Base-by-base conservation (phyloP, 2,888 invertebrate genomes). In the Habrosyne pyritoides region DNA sequence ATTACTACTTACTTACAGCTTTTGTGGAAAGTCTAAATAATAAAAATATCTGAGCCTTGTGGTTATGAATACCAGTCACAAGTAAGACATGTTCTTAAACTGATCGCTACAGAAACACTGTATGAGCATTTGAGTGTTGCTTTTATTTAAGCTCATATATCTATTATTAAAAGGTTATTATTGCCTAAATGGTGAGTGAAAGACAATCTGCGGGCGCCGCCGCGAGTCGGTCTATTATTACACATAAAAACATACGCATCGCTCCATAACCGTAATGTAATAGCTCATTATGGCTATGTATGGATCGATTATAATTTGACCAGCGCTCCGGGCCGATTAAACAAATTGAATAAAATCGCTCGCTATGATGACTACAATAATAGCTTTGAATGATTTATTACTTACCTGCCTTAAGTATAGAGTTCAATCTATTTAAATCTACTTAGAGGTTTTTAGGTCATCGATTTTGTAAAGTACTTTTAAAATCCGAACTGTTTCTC, bases 311-410 rank as follows among this genome's bases (percentile, higher is more conserved):
- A 54, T 33, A 52, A 22, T 33, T 51, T 21, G 18, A 33, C 36
- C 10, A 3, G n/a, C 36, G 21, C 65, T 60, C 53, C 56, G 52
- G 59, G 62, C 60, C 47, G 52, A 64, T 73, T 61, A 64, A 64
- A 69, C 69, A 65, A 70, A 66, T 61, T 56, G 62, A 57, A 68
- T 65, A 54, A 47, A 60, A 65, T 63, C 22, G 53, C 8, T 18
- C 14, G 21, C 28, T 10, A 50, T 14, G 7, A 10, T 18, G 42
- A 50, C 10, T 28, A 50, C 10, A 28, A 22, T 50, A 50, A 50
- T 50, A 18, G 28, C 18, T 18, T 50, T 10, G 3, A 30, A 21
- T 28, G 50, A 50, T 28, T 50, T 50, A 28, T 28, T 50, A 28
- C 22, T 7, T 8, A 5, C 33, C n/a, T n/a, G 21, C 10, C 12